Evolutionary conservation across 2,113 vertebrate genomes (phyloP), one percentile per base, ranked within the genome.

Genomic region (Gadus macrocephalus): DNA sequence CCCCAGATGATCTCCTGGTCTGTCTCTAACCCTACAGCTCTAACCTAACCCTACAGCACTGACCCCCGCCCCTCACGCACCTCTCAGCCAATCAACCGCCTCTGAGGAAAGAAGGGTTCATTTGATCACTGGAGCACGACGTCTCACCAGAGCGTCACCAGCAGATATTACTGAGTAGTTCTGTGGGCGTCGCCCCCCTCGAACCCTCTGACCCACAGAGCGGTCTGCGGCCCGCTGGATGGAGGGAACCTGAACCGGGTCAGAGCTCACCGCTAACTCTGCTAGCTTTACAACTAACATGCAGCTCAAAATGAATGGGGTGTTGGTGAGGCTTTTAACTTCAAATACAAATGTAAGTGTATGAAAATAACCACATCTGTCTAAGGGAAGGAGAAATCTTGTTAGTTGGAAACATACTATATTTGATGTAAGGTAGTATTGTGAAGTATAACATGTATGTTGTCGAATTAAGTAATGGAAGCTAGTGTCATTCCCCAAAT

Each of bases 401-500:
- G 61, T 55, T 58, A 31, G 62, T 77, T 27, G 74, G 75, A 25
- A 42, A 65, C 68, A 70, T 31, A 72, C 68, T 80, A 62, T 81
- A 79, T 86, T 81, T 79, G 77, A 80, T 60, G 53, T 69, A 31
- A 80, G 70, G 79, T 78, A 84, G 80, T 85, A 64, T 70, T 85
- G 80, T 85, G 82, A 83, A 35, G 65, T 80, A 77, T 76, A 68
- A 77, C 79, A 80, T 19, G 67, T 86, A 69, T 81, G 64, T 72
- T 81, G 70, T 87, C 71, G 85, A 67, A 66, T 80, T 60, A 73
- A 62, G 64, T 56, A 63, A 17, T 68, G 77, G 69, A 82, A 75
- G 75, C 19, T 53, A 69, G 62, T 15, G 19, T 79, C 76, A 80
- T 90, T 84, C 75, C 79, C 74, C 60, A 59, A 67, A 38, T 28